Evolutionary conservation across 2,888 invertebrate species (phyloP).

Genomic region (Tupiocoris notatus): DNA sequence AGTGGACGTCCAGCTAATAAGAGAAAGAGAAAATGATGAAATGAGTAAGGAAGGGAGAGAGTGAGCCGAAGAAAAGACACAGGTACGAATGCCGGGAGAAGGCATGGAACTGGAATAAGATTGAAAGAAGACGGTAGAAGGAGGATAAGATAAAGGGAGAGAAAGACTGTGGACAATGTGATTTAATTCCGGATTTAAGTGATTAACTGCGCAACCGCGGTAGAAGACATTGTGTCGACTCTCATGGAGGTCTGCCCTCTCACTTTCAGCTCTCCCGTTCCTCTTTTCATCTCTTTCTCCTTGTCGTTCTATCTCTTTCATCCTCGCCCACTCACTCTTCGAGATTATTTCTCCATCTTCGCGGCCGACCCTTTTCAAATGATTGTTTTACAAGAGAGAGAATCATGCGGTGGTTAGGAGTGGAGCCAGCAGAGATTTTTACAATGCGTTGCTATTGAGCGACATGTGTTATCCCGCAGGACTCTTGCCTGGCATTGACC

Average conservation of each 20-base stretch:
- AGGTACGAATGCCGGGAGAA: too few relatives aligned
- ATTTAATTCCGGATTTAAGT: slow-evolving; percentile 42
- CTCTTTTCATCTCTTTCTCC: not conserved
- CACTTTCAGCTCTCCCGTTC: not conserved
- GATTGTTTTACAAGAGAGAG: slow-evolving; percentile 41
- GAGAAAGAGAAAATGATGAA: not conserved
- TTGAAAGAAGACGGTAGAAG: not conserved
- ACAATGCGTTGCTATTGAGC: slow-evolving; percentile 39
- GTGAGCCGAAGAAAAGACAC: too few relatives aligned
- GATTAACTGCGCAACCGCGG: slow-evolving; percentile 39
- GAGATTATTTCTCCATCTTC: not conserved
- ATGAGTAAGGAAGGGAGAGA: not conserved
- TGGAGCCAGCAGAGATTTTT: slow-evolving; percentile 29
- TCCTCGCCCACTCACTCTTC: not conserved
- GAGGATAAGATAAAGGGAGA: slow-evolving; percentile 39
- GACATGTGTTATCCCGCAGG: slow-evolving; percentile 41
- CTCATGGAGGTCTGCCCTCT: slow-evolving; percentile 30
- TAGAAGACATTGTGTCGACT: slow-evolving; percentile 38
- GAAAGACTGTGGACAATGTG: slow-evolving; percentile 43
- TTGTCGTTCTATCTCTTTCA: not conserved
- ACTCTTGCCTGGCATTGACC: slow-evolving; percentile 21
- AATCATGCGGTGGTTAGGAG: too few relatives aligned
- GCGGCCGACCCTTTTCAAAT: slow-evolving; percentile 13
- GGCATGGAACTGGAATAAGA: slow-evolving; percentile 5
- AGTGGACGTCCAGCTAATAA: not conserved